These are phyloP conservation scores for Melipona bicolor DNA, from an alignment of 2,888 invertebrate genomes.

Conservation along the genomic window DNA sequence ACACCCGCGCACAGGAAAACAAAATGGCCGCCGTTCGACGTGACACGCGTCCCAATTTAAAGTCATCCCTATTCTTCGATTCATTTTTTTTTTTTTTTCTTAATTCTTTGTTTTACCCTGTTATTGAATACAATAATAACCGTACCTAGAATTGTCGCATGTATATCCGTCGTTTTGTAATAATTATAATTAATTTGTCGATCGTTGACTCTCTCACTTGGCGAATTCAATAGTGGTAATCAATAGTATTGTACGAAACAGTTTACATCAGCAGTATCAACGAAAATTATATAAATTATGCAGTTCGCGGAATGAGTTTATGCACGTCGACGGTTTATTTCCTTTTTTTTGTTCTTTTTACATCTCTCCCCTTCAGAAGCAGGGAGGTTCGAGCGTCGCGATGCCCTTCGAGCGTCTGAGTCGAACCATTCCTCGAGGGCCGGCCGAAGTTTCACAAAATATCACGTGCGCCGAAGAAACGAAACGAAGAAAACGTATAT, in stretches of 20 bases:
- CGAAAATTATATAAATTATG: constrained; percentile 59
- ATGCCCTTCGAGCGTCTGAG: neutral
- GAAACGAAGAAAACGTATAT: constrained; percentile 13
- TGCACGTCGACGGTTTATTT: constrained; percentile 50
- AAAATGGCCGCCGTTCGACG: constrained; percentile 80
- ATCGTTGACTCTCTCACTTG: constrained; percentile 37
- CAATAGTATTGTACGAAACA: constrained; percentile 66
- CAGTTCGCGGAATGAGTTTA: constrained; percentile 45
- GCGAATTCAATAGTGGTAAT: constrained; percentile 64
- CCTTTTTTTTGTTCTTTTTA: neutral
- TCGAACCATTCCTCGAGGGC: neutral
- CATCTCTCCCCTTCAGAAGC: constrained; percentile 23
- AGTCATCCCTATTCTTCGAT: constrained; percentile 47
- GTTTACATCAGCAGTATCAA: constrained; percentile 61
- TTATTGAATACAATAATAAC: constrained; percentile 81
- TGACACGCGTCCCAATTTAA: constrained; percentile 74
- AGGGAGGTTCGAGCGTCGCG: constrained; percentile 30
- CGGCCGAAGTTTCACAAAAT: neutral
- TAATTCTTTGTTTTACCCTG: constrained; percentile 80
- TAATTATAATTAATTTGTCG: constrained; percentile 59
- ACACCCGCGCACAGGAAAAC: constrained; percentile 72
- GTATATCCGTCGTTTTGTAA: constrained; percentile 72
- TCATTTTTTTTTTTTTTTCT: constrained; percentile 2
- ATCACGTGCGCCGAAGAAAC: neutral
- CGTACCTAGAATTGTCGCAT: constrained; percentile 74